Base-by-base conservation (phyloP, 92 coral and sea anemone species). In the Phenganax marumi region DNA sequence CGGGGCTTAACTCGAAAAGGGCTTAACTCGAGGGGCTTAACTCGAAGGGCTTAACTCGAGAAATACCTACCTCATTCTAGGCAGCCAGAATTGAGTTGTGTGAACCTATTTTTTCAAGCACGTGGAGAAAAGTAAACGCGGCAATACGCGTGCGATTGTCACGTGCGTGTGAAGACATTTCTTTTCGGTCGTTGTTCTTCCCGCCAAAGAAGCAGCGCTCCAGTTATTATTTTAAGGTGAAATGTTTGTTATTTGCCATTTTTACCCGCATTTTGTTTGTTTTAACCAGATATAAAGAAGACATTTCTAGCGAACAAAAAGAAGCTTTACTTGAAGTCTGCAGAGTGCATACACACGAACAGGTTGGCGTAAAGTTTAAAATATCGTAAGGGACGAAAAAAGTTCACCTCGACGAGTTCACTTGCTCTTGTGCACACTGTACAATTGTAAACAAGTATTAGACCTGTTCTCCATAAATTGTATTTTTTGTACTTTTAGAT, bases 221-320 rank as follows among this genome's bases (percentile, higher is more conserved):
- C 43, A 33, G 43, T 33, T 33, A 33, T 5, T 33, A 33, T 5
- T 33, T 33, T 33, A 13, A 56, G 63, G 16, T 56, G 2, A 56
- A 56, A 13, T 3, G 63, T 56, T 13, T 13, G 16, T 23, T 1
- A 65, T 17, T 0, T 65, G 72, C 12, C 12, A 1, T 14, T 0
- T 52, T 25, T 8, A 16, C 19, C 7, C 50, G 12, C 24, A 6
- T 66, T 0, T 54, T 9, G 3, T 10, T 70, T 63, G 16, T 17
- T 43, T 17, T 43, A 50, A 61, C 21, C 80, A 95, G 98, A 64
- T 95, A 95, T 62, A 95, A 95, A 58, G 98, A 95, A 85, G 98
- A 95, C 75, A 88, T 95, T 21, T 92, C 98, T 55, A 90, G 93
- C 56, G 98, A 95, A 84, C 98, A 95, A 78, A 95, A 95, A 71